Evolutionary conservation across 2,797 vertebrate species (phyloP), one percentile per base, ranked within the genome.

Genomic region (Sphenodon punctatus): DNA sequence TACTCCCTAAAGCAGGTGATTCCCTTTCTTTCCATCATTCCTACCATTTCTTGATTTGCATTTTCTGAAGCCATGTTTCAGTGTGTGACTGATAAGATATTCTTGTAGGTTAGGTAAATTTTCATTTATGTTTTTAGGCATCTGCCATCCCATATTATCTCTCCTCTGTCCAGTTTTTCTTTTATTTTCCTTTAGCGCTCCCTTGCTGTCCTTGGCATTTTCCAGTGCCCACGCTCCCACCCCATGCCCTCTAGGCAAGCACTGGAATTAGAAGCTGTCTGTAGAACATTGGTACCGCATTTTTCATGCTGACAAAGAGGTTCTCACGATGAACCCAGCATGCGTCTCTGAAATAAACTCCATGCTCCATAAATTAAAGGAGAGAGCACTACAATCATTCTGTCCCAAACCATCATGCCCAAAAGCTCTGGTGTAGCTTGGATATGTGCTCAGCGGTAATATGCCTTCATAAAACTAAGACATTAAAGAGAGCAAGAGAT

Each of bases 221-320:
- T 60, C 4, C 7, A 22, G 4, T 11, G 58, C 9, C 10, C 32
- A 32, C 30, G 30, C 17, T 32, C 6, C 5, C 10, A 5, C 59
- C 20, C 61, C 0, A 0, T 4, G 10, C 56, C 61, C 65, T 27
- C 61, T 61, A 3, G 34, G 36, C 2, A 3, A 59, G 15, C 7
- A 23, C n/a, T 56, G 5, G 51, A 25, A 46, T 1, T 4, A 55
- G 67, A 49, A 22, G 13, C 43, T 86, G 42, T 58, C 48, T 68
- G 61, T 66, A 64, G 43, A 83, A 43, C 27, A 32, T 64, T 76
- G 2, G 0, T 49, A 8, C 20, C 53, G 68, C n/a, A 7, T 74
- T 86, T 87, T 80, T 84, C 83, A 20, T 51, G 60, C 51, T 71
- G 51, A 36, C 55, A 73, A 1, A 56, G 55, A 34, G 3, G 4